These are phyloP conservation scores for Cydia strobilella DNA, from an alignment of 1,140 invertebrate genomes.

Conservation along the genomic window DNA sequence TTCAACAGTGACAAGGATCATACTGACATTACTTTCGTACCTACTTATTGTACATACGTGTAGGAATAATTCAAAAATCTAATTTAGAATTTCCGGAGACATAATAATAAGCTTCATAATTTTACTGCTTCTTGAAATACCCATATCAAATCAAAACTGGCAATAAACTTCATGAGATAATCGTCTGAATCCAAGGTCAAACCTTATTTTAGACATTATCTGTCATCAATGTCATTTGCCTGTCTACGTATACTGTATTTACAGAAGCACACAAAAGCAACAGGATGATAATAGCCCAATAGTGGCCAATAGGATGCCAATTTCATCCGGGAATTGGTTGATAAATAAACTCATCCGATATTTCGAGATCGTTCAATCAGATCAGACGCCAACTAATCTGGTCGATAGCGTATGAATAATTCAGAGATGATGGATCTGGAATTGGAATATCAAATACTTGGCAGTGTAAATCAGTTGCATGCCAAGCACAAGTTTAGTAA, in stretches of 20 bases:
- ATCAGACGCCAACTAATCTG: not conserved
- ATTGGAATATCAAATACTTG: not conserved
- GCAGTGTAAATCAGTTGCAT: not conserved
- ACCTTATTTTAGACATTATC: conserved; percentile 9
- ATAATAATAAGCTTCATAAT: not conserved
- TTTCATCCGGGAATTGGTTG: not conserved
- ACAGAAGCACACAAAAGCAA: conserved; percentile 12
- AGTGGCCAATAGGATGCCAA: not conserved
- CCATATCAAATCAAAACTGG: not conserved
- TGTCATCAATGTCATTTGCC: conserved; percentile 2
- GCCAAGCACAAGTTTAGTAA: not conserved
- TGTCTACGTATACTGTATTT: not conserved
- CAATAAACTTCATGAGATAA: not conserved
- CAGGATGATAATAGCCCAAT: not conserved
- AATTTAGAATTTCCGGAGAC: too few species aligned
- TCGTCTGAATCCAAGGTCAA: not conserved
- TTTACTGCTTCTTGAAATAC: not conserved
- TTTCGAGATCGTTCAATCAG: conserved; percentile 8
- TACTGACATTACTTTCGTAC: too few species aligned
- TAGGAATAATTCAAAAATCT: too few species aligned
- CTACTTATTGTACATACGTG: too few species aligned
- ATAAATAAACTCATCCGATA: conserved; percentile 21
- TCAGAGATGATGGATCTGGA: conserved; percentile 5
- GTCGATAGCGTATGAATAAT: conserved; percentile 9
- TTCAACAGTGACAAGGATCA: too few species aligned